A percentile compares a stretch with the other conserved stretches of the same genome.
Evolutionary conservation across 2,113 vertebrate species (phyloP).

Genomic region (Octodon degus): DNA sequence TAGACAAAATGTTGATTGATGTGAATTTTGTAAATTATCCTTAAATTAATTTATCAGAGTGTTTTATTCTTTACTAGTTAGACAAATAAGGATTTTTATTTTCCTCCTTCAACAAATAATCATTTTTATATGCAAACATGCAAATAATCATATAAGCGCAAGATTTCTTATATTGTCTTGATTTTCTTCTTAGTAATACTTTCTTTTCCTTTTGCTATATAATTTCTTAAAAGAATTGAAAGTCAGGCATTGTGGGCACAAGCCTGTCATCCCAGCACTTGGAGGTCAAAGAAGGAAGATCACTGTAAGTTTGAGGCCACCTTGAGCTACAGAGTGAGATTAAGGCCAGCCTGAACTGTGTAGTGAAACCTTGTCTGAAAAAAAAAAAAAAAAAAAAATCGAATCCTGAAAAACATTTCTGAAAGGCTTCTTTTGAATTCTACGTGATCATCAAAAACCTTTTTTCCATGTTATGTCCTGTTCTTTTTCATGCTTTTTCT

Average conservation of each 20-base stretch:
- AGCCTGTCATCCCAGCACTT: too few species aligned
- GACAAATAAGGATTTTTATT: neutral
- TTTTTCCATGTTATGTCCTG: neutral
- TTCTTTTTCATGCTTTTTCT: neutral
- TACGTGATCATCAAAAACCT: neutral
- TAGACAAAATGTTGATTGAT: neutral
- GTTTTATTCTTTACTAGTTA: neutral
- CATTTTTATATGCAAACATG: neutral
- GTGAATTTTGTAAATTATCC: neutral
- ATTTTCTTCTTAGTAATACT: neutral
- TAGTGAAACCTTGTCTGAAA: too few species aligned
- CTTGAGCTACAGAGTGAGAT: too few species aligned
- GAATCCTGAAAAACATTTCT: constrained; percentile 7
- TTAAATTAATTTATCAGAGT: neutral
- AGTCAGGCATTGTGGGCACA: too few species aligned
- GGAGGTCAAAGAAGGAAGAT: too few species aligned
- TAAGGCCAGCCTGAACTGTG: too few species aligned
- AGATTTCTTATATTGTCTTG: neutral
- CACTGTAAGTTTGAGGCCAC: too few species aligned
- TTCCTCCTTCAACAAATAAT: neutral
- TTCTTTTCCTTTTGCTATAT: neutral
- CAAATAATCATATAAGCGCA: neutral
- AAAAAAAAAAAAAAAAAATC: too few species aligned
- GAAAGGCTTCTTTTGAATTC: neutral
- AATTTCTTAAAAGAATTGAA: neutral